These are phyloP conservation scores for Agrenia bidenticulata DNA, from an alignment of 2,888 invertebrate genomes.

Conservation along the genomic window DNA sequence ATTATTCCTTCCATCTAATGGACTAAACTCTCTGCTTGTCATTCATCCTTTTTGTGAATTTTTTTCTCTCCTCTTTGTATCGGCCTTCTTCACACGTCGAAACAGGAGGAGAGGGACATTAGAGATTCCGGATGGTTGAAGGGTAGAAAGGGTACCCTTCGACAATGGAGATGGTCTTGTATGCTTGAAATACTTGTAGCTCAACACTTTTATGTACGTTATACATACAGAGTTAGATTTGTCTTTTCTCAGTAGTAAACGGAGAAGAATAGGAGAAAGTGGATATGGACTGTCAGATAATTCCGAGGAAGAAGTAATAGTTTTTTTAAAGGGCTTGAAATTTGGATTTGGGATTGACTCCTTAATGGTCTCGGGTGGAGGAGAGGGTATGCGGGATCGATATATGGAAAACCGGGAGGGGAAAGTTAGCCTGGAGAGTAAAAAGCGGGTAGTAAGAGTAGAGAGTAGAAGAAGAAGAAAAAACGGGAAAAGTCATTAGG, in stretches of 20 bases:
- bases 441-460: not conserved
- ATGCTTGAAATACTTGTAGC: no score
- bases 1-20: conserved; percentile 25
- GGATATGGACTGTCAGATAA: conserved; percentile 15
- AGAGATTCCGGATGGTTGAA: no score
- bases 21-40: conserved; percentile 20
- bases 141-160: no score
- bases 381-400: conserved; percentile 35
- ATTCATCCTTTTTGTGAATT: conserved; percentile 26
- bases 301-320: conserved; percentile 4
- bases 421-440: not conserved
- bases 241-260: no score
- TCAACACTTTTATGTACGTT: no score
- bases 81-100: no score
- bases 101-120: no score
- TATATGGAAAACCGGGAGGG: conserved; percentile 45
- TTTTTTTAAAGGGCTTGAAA: not conserved
- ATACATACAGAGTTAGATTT: no score
- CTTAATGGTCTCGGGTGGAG: conserved; percentile 1
- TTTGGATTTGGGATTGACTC: conserved; percentile 8
- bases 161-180: no score
- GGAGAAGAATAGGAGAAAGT: not conserved
- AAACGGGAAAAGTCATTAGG: conserved; percentile 45
- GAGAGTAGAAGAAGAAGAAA: conserved; percentile 12
- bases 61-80: not conserved